Conservation (phyloP, 2,113 vertebrate species). For the Hirundichthys speculiger region DNA sequence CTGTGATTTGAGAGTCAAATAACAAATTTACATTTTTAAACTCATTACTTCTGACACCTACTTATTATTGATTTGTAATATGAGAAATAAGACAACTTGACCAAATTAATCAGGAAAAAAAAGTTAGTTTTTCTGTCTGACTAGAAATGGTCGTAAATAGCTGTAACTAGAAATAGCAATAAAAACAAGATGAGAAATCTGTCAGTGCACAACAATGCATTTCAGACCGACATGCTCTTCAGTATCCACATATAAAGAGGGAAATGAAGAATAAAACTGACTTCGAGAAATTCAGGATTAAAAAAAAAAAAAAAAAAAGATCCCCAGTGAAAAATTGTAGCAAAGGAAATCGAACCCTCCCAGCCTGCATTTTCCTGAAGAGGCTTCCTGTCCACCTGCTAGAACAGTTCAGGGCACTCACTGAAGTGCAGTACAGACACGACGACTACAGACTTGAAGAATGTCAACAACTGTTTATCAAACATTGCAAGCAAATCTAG, state of each 20-base stretch:
- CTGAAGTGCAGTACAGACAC: constrained; percentile 60
- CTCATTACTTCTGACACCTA: neutral
- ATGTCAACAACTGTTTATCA: constrained; percentile 63
- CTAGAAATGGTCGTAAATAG: too few relatives aligned
- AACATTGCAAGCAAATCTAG: constrained; percentile 8
- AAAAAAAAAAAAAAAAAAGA: constrained; percentile 10
- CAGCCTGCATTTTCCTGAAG: constrained; percentile 73
- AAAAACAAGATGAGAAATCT: neutral
- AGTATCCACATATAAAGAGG: constrained; percentile 1
- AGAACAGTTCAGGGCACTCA: constrained; percentile 74
- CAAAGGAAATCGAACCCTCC: constrained; percentile 65
- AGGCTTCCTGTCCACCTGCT: constrained; percentile 79
- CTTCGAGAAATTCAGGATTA: constrained; percentile 19
- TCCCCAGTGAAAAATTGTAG: constrained; percentile 38
- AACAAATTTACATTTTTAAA: constrained; percentile 18
- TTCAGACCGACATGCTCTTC: neutral
- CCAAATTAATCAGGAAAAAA: neutral
- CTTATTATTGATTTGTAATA: neutral
- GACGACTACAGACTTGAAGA: constrained; percentile 48
- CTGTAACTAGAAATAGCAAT: too few relatives aligned
- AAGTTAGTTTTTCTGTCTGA: neutral
- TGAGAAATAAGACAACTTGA: neutral
- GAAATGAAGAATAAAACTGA: neutral
- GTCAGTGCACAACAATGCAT: neutral
- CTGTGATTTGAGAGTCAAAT: constrained; percentile 44